phyloP scores from a whole-genome alignment of 2,113 vertebrate genomes.

The Protobothrops mucrosquamatus region DNA sequence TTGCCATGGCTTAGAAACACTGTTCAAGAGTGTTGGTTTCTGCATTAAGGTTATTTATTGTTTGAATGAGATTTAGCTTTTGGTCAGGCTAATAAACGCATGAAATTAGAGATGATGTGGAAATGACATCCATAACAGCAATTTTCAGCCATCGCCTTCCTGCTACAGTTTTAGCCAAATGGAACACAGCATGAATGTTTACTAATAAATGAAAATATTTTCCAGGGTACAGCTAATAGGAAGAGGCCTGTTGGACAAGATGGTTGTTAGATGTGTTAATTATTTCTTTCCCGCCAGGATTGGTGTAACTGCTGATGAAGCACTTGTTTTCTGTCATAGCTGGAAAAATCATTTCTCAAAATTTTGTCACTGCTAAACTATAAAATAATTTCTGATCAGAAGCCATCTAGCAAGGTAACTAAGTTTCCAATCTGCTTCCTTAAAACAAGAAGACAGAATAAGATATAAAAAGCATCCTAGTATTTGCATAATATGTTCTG shows the following conservation, averaged over 20 bases:
- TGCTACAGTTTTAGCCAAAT: neutral
- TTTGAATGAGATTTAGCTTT: neutral
- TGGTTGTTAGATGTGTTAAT: neutral
- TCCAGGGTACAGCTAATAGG: neutral
- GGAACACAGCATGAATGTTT: neutral
- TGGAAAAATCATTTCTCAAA: neutral
- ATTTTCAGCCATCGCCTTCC: neutral
- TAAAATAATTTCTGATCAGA: slow-evolving; percentile 12
- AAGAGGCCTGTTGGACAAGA: neutral
- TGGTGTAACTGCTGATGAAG: neutral
- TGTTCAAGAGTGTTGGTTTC: neutral
- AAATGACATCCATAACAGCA: neutral
- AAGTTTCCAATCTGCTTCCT: neutral
- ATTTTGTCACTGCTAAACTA: neutral
- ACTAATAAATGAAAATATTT: slow-evolving; percentile 7
- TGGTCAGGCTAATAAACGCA: neutral
- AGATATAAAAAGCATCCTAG: neutral
- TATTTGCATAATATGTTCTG: neutral
- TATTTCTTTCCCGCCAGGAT: neutral
- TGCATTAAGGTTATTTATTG: neutral
- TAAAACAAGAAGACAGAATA: slow-evolving; percentile 1
- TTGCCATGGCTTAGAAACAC: neutral
- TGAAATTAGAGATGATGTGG: neutral
- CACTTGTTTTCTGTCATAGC: neutral
- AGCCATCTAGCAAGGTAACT: neutral